Evolutionary conservation across 1,140 invertebrate genomes (phyloP), one percentile per base, ranked within the genome.

Genomic region (Aphelinus atriplicis): DNA sequence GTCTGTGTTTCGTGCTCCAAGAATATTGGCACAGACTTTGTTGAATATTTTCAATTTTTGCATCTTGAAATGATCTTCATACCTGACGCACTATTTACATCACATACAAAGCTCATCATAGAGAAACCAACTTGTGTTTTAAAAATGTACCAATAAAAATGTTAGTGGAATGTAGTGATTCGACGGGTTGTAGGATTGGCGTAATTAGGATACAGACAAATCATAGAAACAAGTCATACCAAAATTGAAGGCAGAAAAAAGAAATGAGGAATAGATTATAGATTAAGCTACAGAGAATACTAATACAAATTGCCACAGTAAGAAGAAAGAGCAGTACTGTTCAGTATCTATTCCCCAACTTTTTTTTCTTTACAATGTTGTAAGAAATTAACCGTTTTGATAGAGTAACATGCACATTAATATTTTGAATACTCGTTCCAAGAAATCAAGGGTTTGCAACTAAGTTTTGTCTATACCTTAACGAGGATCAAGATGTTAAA

Each of bases 91-190:
- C 26, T 26, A 26, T 26, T 26, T 26, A 26, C 26, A 26, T 26
- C 26, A 26, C 26, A 26, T 26, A 26, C 26, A 26, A 26, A 26
- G 26, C 26, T 26, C 26, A 26, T 26, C 26, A 26, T 26, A 26
- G 26, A 26, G 26, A 26, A 26, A 26, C 26, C 26, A 26, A 26
- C 26, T 26, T 26, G 26, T 26, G 26, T 26, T 26, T 26, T 26
- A 26, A 26, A 26, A 26, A 26, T 26, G 26, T 26, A 26, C 26
- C 26, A 64, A 51, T 3, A 64, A 51, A 64, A 64, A 55, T 67
- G n/a, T 56, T 7, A 60, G 50, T 71, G 74, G 74, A 71, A 61
- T 76, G 68, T 76, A 68, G 67, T 76, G 26, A 26, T 76, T 76
- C 57, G 55, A 50, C 43, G 46, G 47, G 43, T 71, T 76, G 74